phyloP scores from a whole-genome alignment of 2,113 vertebrate genomes.

The Lamprotornis superbus region DNA sequence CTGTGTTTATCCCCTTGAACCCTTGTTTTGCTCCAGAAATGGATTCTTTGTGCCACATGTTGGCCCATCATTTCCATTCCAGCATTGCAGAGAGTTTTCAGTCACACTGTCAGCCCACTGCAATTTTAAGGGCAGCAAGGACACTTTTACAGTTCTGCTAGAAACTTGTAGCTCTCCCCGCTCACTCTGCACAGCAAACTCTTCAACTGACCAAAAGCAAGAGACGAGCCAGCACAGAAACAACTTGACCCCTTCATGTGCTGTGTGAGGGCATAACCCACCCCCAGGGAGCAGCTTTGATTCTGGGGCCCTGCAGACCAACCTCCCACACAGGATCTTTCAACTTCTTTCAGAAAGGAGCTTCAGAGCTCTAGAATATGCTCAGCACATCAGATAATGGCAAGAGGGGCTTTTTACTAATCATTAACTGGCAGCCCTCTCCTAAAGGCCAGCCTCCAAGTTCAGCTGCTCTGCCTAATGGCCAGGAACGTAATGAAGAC shows the following conservation, averaged over 20 bases:
- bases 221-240: neutral
- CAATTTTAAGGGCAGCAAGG: neutral
- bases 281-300: neutral
- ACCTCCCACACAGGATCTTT: neutral
- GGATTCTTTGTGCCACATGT: neutral
- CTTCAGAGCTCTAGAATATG: slow-evolving; percentile 15
- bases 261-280: neutral
- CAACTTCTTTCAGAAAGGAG: neutral
- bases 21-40: neutral
- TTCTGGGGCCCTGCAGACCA: neutral
- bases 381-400: slow-evolving; percentile 42
- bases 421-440: slow-evolving; percentile 49
- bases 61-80: neutral
- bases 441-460: slow-evolving; percentile 44
- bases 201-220: neutral
- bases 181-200: neutral
- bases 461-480: slow-evolving; percentile 47
- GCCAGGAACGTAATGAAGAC: slow-evolving; percentile 55
- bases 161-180: neutral
- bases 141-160: neutral
- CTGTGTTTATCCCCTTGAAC: neutral
- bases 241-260: neutral
- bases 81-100: neutral
- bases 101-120: neutral
- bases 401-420: slow-evolving; percentile 57